A percentile compares a stretch with the other conserved stretches of the same genome.
These are phyloP conservation scores for Abrostola triplasia DNA, from an alignment of 2,888 invertebrate species.

Conservation along the genomic window DNA sequence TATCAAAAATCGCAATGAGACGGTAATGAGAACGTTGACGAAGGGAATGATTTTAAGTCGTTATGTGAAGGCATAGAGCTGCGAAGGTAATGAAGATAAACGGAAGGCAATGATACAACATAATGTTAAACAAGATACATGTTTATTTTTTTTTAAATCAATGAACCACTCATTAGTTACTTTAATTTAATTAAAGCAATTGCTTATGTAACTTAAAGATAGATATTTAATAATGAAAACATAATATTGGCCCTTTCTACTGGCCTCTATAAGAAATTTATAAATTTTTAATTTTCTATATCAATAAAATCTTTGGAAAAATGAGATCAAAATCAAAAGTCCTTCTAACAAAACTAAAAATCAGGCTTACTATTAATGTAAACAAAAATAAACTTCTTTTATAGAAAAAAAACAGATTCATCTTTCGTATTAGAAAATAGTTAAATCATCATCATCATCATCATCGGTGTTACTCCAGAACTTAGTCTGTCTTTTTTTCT, in stretches of 20 bases:
- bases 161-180: conserved; percentile 1
- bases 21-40: conserved; percentile 6
- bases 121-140: conserved; percentile 3
- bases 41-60: conserved; percentile 2
- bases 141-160: conserved; percentile 4
- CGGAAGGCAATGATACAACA: background rate
- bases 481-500: conserved; percentile 2
- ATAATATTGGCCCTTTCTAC: conserved; percentile 2
- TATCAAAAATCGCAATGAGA: conserved; percentile 4
- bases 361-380: conserved; percentile 1
- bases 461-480: conserved; percentile 2
- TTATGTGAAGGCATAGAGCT: conserved; percentile 2
- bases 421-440: background rate
- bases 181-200: conserved; percentile 1
- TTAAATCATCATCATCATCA: background rate
- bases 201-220: background rate
- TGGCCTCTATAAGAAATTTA: conserved; percentile 1
- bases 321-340: conserved; percentile 1
- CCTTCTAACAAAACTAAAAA: background rate
- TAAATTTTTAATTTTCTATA: background rate
- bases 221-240: conserved; percentile 4
- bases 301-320: conserved; percentile 1
- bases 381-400: background rate
- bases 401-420: background rate
- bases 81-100: conserved; percentile 8